phyloP scores from a whole-genome alignment of 2,113 vertebrate species.

The Lepus timidus region DNA sequence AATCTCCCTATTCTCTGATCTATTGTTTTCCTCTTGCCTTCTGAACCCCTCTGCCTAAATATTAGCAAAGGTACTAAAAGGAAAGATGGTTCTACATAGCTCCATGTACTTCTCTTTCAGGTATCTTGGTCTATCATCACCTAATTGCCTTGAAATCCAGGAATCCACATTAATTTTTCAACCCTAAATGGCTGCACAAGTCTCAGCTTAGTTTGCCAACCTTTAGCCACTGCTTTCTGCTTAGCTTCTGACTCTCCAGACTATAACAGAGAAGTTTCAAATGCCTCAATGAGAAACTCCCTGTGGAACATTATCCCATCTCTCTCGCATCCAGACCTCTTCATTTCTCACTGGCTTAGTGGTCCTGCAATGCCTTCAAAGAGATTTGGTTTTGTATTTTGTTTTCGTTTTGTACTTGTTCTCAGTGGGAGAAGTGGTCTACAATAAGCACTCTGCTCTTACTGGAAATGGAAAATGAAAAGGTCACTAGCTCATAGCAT shows the following conservation, averaged over 20 bases:
- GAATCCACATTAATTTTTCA: neutral
- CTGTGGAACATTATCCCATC: neutral
- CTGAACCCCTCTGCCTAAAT: neutral
- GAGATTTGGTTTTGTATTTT: neutral
- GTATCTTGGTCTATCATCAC: neutral
- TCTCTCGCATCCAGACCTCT: neutral
- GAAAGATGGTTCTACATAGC: neutral
- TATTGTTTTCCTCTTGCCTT: neutral
- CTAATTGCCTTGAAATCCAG: neutral
- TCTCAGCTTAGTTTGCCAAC: neutral
- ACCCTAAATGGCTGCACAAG: neutral
- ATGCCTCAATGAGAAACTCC: neutral
- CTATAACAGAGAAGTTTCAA: neutral
- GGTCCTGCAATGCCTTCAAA: neutral
- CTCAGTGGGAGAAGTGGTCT: neutral
- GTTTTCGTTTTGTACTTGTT: neutral
- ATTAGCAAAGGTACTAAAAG: neutral
- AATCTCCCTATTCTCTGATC: neutral
- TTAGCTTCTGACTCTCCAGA: neutral
- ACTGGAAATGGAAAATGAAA: constrained; percentile 11
- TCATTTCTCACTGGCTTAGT: neutral
- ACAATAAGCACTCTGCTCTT: neutral
- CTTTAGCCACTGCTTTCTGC: neutral
- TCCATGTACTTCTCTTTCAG: neutral
- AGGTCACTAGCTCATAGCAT: neutral